phyloP scores from a whole-genome alignment of 1,140 invertebrate genomes.

The Rhyzopertha dominica region DNA sequence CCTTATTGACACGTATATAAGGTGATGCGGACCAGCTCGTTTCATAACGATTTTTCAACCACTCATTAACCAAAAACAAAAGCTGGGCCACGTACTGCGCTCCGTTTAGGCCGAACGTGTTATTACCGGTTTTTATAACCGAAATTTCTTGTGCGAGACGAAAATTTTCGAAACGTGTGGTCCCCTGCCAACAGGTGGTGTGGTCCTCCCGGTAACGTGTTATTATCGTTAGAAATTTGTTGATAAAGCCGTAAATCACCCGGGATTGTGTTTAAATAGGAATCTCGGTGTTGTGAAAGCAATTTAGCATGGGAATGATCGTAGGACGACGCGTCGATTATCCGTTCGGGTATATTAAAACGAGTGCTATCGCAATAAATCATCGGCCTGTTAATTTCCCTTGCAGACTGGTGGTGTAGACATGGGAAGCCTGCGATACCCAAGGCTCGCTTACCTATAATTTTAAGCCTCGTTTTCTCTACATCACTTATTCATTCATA shows the following conservation, averaged over 20 bases:
- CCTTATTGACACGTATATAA: conserved; percentile 40
- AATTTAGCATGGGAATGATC: no score
- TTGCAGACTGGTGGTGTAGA: no score
- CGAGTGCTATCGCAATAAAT: no score
- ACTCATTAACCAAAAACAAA: conserved; percentile 30
- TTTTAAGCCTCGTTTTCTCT: no score
- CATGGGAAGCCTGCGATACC: no score
- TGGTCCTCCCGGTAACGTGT: conserved; percentile 1
- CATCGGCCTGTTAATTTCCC: no score
- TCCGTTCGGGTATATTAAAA: no score
- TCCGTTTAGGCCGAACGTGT: conserved; percentile 19
- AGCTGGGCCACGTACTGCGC: neutral
- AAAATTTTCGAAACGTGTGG: conserved; percentile 4
- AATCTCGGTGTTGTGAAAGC: no score
- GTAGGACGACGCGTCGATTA: no score
- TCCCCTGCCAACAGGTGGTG: conserved; percentile 5
- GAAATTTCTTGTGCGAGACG: conserved; percentile 4
- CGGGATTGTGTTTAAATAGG: no score
- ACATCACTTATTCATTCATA: no score
- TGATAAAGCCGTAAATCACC: conserved; percentile 10
- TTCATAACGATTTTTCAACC: conserved; percentile 9
- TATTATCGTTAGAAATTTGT: conserved; percentile 6
- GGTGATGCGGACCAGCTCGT: conserved; percentile 24
- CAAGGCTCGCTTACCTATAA: no score
- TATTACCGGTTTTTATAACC: conserved; percentile 15